phyloP scores from a whole-genome alignment of 2,113 vertebrate species.

The Microcebus jonahi region DNA sequence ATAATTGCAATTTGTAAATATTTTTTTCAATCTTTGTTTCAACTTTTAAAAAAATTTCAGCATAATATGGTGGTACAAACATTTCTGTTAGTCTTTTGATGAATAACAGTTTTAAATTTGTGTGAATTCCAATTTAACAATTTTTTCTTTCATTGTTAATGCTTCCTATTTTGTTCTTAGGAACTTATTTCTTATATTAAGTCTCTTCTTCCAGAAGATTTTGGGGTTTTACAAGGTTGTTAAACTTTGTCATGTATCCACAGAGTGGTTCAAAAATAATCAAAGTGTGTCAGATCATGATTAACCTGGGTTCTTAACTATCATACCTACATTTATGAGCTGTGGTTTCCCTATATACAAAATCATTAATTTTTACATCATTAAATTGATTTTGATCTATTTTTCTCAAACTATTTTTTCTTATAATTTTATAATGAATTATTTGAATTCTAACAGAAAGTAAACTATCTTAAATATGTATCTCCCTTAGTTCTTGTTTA shows the following conservation, averaged over 20 bases:
- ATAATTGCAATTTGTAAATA: not conserved
- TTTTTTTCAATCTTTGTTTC: not conserved
- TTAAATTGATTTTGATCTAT: not conserved
- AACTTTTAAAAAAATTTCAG: not conserved
- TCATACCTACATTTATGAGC: not conserved
- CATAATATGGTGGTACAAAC: too few species aligned
- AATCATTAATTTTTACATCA: not conserved
- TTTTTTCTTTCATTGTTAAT: not conserved
- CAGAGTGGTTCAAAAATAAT: not conserved
- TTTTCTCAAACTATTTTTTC: not conserved
- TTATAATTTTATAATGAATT: not conserved
- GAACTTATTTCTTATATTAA: not conserved
- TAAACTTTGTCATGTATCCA: not conserved
- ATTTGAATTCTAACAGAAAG: not conserved
- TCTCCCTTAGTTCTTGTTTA: not conserved
- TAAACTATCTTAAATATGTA: not conserved
- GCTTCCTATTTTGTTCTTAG: not conserved
- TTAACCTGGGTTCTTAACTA: not conserved
- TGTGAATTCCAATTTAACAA: not conserved
- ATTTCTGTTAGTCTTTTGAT: not conserved
- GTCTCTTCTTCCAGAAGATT: not conserved
- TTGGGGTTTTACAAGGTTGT: not conserved
- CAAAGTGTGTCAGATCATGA: not conserved
- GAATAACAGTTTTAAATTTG: not conserved
- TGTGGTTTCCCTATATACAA: not conserved